Base-by-base conservation (phyloP, 2,113 vertebrate species). In the Thamnophis sirtalis region DNA sequence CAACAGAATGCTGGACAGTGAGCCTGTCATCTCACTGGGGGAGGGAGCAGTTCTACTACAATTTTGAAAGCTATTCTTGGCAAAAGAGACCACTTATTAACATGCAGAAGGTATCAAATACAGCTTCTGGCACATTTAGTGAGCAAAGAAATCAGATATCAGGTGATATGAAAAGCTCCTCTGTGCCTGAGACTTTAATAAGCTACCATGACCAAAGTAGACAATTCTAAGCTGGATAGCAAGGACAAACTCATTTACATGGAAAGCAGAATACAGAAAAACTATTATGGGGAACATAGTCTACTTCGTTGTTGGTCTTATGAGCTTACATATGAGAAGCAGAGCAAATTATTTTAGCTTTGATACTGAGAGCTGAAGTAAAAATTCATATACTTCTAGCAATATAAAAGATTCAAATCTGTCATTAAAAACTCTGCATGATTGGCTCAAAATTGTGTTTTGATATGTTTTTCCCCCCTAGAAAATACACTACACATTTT, bases 331-430 rank as follows among this genome's bases (percentile, higher is more conserved):
- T 15, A 28, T 48, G n/a, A 51, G n/a, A 85, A 90, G 43, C 13
- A 24, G 80, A 3, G 86, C 9, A n/a, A 68, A 80, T 24, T 54
- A 80, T 55, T 80, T 0, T 0, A 8, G 10, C 2, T 84, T 15
- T 0, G 0, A 13, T 7, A 56, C 13, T 0, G 0, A 0, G 0
- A 11, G 22, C 5, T 89, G 3, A 22, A 21, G 5, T 3, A 92
- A 90, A 92, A 43, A 0, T 0, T 3, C 24, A 9, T 15, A 63
- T 4, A 17, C 26, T 43, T 73, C 6, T 8, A 33, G 33, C 7
- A 19, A 38, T 0, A n/a, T 17, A 54, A 17, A 0, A 55, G 51
- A 24, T 90, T 9, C 87, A 48, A 1, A 24, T 24, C 91, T 91
- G 1, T 0, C 24, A 58, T 94, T 91, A 58, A 2, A 90, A 9